Percentiles rank a stretch among this genome's conserved stretches.
These are phyloP conservation scores for Oreotragus oreotragus DNA, from an alignment of 2,113 vertebrate genomes.

Conservation along the genomic window DNA sequence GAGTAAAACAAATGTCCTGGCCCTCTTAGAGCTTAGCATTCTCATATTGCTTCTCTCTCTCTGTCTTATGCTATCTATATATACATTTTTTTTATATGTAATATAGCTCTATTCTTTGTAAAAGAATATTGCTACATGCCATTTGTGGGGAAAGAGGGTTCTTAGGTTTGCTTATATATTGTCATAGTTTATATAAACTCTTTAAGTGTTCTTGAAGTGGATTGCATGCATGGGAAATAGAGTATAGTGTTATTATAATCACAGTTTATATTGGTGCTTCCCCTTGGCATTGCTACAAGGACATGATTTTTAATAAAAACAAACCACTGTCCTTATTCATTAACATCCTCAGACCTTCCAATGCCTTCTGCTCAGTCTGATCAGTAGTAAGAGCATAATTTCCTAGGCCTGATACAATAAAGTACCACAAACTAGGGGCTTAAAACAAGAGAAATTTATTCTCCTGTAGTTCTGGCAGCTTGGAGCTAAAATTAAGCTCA, in stretches of 20 bases:
- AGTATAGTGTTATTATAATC: background rate
- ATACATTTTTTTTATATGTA: background rate
- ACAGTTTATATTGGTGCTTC: background rate
- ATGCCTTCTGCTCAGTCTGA: background rate
- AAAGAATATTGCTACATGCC: conserved; percentile 1
- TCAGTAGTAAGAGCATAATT: background rate
- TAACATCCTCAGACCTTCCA: background rate
- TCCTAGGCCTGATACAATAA: background rate
- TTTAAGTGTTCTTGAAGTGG: background rate
- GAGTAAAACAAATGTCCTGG: background rate
- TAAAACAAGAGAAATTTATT: background rate
- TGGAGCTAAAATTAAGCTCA: background rate
- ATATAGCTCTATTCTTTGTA: background rate
- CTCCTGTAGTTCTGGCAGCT: background rate
- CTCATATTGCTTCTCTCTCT: background rate
- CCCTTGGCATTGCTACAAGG: conserved; percentile 1
- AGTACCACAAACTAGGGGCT: background rate
- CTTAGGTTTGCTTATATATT: background rate
- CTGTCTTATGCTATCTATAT: background rate
- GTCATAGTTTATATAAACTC: background rate
- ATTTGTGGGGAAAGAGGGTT: background rate
- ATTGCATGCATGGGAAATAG: background rate
- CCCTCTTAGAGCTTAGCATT: background rate
- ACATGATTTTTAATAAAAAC: conserved; percentile 30
- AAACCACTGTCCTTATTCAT: background rate